These are phyloP conservation scores for Cercocebus atys DNA, from an alignment of 2,113 vertebrate genomes.

Conservation along the genomic window DNA sequence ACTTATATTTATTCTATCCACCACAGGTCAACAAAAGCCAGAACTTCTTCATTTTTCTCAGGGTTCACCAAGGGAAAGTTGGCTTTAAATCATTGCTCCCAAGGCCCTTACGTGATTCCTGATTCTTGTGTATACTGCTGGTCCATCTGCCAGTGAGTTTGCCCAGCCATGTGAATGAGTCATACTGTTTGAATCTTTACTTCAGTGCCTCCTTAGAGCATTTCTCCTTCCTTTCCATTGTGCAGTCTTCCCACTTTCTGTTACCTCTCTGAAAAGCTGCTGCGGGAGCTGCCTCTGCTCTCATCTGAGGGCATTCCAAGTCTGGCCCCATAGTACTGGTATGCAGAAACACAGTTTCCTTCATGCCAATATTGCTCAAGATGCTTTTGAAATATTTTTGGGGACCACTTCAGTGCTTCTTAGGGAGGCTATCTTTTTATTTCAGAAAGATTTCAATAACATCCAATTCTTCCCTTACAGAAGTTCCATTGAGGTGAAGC, in stretches of 20 bases:
- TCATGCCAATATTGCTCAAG: background rate
- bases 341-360: too few species aligned
- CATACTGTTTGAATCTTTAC: background rate
- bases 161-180: constrained; percentile 20
- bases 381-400: background rate
- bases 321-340: background rate
- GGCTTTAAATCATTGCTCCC: background rate
- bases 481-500: background rate
- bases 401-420: background rate
- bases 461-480: background rate
- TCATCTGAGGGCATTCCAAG: background rate
- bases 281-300: background rate
- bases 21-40: background rate
- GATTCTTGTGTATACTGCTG: background rate
- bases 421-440: background rate
- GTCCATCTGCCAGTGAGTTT: background rate
- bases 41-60: background rate
- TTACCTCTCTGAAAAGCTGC: background rate
- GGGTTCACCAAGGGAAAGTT: background rate
- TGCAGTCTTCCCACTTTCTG: background rate
- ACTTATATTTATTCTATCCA: background rate
- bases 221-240: background rate
- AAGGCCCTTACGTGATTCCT: background rate
- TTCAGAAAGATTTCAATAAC: background rate
- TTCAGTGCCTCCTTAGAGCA: background rate